Evolutionary conservation across 2,888 invertebrate genomes (phyloP).

Genomic region (Petrolisthes cinctipes): DNA sequence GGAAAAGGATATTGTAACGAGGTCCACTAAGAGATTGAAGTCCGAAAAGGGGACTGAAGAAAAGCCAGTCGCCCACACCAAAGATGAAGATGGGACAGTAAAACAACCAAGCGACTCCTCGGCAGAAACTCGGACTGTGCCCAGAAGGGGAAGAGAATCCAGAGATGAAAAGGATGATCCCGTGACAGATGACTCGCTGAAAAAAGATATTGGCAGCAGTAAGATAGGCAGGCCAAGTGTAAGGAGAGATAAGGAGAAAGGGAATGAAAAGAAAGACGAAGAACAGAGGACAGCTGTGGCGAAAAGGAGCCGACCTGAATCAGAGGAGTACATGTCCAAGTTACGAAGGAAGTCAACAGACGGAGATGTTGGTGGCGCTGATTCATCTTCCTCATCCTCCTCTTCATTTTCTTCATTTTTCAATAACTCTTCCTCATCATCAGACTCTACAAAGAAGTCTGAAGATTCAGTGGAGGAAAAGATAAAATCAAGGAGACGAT

Average conservation of each 20-base stretch:
- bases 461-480: slow-evolving; percentile 36
- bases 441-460: slow-evolving; percentile 5
- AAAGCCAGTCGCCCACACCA: slow-evolving; percentile 1
- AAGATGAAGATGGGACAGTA: slow-evolving; percentile 27
- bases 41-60: slow-evolving; percentile 40
- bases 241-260: slow-evolving; percentile 33
- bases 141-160: slow-evolving; percentile 28
- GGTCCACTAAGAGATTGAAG: slow-evolving; percentile 56
- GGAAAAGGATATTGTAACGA: slow-evolving; percentile 61
- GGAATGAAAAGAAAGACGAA: slow-evolving; percentile 12
- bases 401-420: slow-evolving; percentile 1
- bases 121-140: slow-evolving; percentile 4
- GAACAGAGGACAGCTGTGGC: background rate
- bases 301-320: slow-evolving; percentile 28
- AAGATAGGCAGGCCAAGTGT: slow-evolving; percentile 18
- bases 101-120: slow-evolving; percentile 15
- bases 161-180: slow-evolving; percentile 29
- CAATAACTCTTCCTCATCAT: slow-evolving; percentile 8
- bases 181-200: slow-evolving; percentile 16
- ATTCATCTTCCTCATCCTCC: background rate
- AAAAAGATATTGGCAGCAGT: slow-evolving; percentile 6
- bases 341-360: slow-evolving; percentile 49
- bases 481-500: slow-evolving; percentile 47
- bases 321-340: slow-evolving; percentile 57
- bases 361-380: slow-evolving; percentile 23